Base-by-base conservation (phyloP, 1,140 invertebrate species). In the Procambarus clarkii region DNA sequence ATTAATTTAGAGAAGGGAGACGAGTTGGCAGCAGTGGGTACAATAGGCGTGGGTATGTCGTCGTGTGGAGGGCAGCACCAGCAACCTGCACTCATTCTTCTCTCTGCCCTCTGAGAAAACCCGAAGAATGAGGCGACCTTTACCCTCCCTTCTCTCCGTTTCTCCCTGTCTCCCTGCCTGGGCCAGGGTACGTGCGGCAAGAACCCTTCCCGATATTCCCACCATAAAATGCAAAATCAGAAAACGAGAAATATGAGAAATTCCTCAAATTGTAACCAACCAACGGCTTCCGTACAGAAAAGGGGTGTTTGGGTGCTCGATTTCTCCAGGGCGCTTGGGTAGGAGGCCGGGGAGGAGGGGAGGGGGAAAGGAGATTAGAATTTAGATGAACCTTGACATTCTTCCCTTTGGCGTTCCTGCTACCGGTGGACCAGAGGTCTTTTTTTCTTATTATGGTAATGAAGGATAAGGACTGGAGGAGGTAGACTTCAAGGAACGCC, bases 41-140 rank as follows among this genome's bases (percentile, higher is more conserved):
- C 74, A 86, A 86, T 77, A 50, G 45, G 50, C 74, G 74, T 86
- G 74, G 85, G 85, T 86, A 86, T 60, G 85, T 78, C 24, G 85
- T 86, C 85, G 48, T 77, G 85, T 58, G 74, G 71, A 71, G 85
- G 58, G 81, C 45, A 11, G 13, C 7, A 15, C 2, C 34, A 86
- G 48, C 85, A 86, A 78, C 85, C 85, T 86, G 71, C 74, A 86
- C 46, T 7, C 74, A 86, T 86, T 86, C 85, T 86, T 78, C 48
- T 15, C 74, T 54, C 48, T 58, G 71, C 74, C 76, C 74, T 46
- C 71, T 78, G 85, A 86, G 85, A 86, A 78, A 86, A 34, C 21
- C 18, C 48, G 60, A 84, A 78, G 84, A 86, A 86, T 78, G 74
- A 86, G 85, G 76, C 54, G 45, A 76, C 18, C 18, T 45, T 9